Conservation (phyloP, 2,113 vertebrate species). For the Myotis lucifugus region DNA sequence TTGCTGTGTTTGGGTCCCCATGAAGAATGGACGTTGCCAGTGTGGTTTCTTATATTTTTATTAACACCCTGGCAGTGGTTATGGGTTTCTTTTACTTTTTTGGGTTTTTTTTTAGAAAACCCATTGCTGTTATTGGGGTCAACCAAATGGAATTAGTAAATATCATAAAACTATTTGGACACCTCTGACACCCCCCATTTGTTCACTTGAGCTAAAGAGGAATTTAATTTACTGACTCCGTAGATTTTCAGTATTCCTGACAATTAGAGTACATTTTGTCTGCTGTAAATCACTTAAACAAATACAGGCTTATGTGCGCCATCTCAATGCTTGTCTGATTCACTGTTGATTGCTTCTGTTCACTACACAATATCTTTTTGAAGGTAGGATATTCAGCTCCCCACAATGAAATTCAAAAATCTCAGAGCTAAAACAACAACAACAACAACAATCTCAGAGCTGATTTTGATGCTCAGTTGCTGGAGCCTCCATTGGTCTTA, state of each 20-base stretch:
- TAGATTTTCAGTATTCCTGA: background rate
- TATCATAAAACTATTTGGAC: background rate
- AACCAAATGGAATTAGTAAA: background rate
- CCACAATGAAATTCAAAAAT: conserved; percentile 25
- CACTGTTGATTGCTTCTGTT: background rate
- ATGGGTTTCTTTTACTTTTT: background rate
- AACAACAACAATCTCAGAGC: background rate
- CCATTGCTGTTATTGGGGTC: background rate
- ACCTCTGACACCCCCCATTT: background rate
- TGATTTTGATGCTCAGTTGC: background rate
- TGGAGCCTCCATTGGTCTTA: background rate
- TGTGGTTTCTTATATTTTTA: background rate
- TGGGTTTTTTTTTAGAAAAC: background rate
- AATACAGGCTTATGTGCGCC: background rate
- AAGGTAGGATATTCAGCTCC: background rate
- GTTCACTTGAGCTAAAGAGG: conserved; percentile 2
- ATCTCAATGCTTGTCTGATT: background rate
- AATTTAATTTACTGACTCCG: background rate
- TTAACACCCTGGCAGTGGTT: background rate
- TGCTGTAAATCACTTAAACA: conserved; percentile 25
- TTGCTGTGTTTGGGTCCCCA: background rate
- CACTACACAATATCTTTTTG: background rate
- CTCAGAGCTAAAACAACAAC: background rate
- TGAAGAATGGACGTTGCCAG: background rate
- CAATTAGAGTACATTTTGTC: background rate